These are phyloP conservation scores for Clarias gariepinus DNA, from an alignment of 2,113 vertebrate species.

Conservation along the genomic window DNA sequence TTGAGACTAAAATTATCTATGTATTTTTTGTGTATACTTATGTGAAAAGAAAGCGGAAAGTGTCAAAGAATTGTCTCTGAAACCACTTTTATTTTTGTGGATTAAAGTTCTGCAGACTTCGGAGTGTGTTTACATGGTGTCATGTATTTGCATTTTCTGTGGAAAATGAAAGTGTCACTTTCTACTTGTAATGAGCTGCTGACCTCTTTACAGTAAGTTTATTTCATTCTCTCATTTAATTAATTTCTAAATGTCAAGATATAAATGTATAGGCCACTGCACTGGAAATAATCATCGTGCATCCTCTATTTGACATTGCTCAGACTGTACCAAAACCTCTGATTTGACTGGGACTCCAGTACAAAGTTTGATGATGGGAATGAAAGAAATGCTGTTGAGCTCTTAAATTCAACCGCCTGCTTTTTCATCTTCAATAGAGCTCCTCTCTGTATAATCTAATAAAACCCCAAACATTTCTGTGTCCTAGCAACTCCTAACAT, in stretches of 20 bases:
- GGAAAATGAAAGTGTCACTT: constrained; percentile 2
- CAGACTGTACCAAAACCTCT: constrained; percentile 6
- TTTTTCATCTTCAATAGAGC: constrained; percentile 4
- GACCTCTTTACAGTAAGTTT: constrained; percentile 44
- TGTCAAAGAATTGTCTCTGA: constrained; percentile 29
- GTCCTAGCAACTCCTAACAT: constrained; percentile 25
- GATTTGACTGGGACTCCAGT: constrained; percentile 29
- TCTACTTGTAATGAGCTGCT: constrained; percentile 47
- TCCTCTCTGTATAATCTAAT: neutral
- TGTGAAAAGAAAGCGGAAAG: neutral
- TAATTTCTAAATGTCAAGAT: constrained; percentile 72
- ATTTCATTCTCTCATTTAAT: constrained; percentile 65
- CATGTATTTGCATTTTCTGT: constrained; percentile 44
- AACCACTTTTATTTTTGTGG: constrained; percentile 39
- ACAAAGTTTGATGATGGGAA: constrained; percentile 21
- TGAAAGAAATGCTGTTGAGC: constrained; percentile 8
- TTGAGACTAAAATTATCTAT: neutral
- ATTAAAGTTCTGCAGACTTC: constrained; percentile 40
- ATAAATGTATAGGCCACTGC: constrained; percentile 39
- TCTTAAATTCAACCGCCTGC: constrained; percentile 9
- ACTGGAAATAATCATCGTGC: constrained; percentile 16
- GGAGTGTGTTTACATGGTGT: constrained; percentile 50
- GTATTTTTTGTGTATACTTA: neutral
- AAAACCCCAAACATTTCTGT: constrained; percentile 25
- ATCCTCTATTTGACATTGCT: constrained; percentile 22